phyloP scores from a whole-genome alignment of 1,140 invertebrate genomes.

The Nasonia longicornis region DNA sequence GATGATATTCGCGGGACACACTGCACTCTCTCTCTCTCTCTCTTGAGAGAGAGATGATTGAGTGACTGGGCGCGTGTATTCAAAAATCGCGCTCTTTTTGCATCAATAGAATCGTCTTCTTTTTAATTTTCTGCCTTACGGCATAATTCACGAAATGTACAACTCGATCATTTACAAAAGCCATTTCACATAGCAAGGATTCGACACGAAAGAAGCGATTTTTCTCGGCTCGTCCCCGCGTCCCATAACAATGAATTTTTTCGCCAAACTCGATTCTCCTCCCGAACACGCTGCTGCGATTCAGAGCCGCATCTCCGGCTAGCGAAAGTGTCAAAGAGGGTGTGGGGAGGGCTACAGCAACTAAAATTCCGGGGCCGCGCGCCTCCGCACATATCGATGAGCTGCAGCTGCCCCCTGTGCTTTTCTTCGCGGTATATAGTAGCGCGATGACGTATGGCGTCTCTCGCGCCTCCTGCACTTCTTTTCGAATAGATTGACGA shows the following conservation, averaged over 20 bases:
- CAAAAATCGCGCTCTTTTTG: neutral
- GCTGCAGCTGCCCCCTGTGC: slow-evolving; percentile 50
- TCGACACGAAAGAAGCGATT: slow-evolving; percentile 3
- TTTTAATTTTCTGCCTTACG: too few species aligned
- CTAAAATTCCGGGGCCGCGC: slow-evolving; percentile 67
- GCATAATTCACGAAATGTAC: too few species aligned
- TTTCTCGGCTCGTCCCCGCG: neutral
- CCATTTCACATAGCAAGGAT: neutral
- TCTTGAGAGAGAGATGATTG: neutral
- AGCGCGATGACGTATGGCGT: slow-evolving; percentile 63
- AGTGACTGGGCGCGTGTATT: neutral
- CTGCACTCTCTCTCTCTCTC: too few species aligned
- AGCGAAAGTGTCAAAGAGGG: slow-evolving; percentile 40
- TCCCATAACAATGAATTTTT: slow-evolving; percentile 42
- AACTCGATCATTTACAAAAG: neutral
- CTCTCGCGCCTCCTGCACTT: slow-evolving; percentile 40
- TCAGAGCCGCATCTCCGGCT: slow-evolving; percentile 12
- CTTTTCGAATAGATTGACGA: slow-evolving; percentile 49
- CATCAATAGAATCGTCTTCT: too few species aligned
- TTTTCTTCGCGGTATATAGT: slow-evolving; percentile 30
- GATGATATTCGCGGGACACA: slow-evolving; percentile 47
- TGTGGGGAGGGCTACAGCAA: slow-evolving; percentile 51
- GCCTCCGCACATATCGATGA: slow-evolving; percentile 66
- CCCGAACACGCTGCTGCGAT: slow-evolving; percentile 26
- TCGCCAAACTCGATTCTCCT: slow-evolving; percentile 31